Percentiles rank a stretch among this genome's conserved stretches.
phyloP scores from a whole-genome alignment of 2,113 vertebrate species.

The Tragelaphus strepsiceros region DNA sequence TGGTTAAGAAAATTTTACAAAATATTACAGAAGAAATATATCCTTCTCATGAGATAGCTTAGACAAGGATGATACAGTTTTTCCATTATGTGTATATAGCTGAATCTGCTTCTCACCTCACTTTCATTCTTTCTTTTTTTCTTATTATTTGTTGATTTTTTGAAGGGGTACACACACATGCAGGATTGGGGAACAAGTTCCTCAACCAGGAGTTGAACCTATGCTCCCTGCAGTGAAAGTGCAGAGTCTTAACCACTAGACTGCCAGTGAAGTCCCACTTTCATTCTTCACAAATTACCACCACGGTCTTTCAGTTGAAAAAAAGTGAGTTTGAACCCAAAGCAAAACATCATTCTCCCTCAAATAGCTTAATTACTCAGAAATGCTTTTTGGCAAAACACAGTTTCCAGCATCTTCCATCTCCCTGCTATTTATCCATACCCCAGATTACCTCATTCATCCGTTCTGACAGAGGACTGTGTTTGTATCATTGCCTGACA shows the following conservation, averaged over 20 bases:
- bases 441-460: constrained; percentile 61
- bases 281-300: not conserved
- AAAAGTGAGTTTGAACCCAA: not conserved
- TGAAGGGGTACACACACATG: not conserved
- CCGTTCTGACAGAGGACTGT: constrained; percentile 57
- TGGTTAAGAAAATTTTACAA: not conserved
- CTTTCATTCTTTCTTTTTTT: not conserved
- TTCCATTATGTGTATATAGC: accelerated
- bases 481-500: constrained; percentile 62
- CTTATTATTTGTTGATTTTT: not conserved
- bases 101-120: not conserved
- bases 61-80: not conserved
- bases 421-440: constrained; percentile 43
- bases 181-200: not conserved
- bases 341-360: constrained; percentile 24
- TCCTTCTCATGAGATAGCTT: not conserved
- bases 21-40: not conserved
- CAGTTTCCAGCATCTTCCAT: constrained; percentile 30
- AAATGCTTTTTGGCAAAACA: constrained; percentile 38
- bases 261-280: not conserved
- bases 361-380: constrained; percentile 58
- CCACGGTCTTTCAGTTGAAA: not conserved
- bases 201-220: not conserved
- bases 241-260: not conserved
- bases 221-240: not conserved